A percentile compares a stretch with the other conserved stretches of the same genome.
Evolutionary conservation across 2,797 vertebrate species (phyloP).

Genomic region (Dermochelys coriacea): DNA sequence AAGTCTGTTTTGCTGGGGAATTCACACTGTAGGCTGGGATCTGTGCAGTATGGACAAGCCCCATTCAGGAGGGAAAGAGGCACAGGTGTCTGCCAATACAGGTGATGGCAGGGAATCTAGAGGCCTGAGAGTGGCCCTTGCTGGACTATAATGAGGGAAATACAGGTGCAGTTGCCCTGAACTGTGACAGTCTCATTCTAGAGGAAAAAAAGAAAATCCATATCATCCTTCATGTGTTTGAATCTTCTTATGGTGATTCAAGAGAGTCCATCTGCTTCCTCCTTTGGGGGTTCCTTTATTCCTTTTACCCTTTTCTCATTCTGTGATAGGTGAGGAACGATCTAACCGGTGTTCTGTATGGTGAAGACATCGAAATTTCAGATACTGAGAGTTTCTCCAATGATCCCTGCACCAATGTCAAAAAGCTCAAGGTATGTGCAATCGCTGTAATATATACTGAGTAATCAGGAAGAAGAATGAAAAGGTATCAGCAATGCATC

Average conservation of each 20-base stretch:
- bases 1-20: not conserved
- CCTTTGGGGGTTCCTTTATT: conserved; percentile 27
- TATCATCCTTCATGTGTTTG: rapidly evolving
- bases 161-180: not conserved
- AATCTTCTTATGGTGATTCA: not conserved
- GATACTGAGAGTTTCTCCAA: conserved; percentile 99
- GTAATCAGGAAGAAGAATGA: not conserved
- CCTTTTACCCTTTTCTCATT: conserved; percentile 64
- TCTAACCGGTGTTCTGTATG: conserved; percentile 95
- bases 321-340: conserved; percentile 95
- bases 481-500: not conserved
- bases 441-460: not conserved
- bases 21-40: not conserved
- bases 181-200: not conserved
- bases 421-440: conserved; percentile 95
- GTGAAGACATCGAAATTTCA: conserved; percentile 96
- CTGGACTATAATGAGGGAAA: not conserved
- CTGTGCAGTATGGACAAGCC: not conserved
- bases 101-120: not conserved
- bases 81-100: not conserved
- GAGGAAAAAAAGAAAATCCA: not conserved
- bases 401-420: conserved; percentile 97
- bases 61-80: not conserved
- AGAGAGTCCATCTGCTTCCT: not conserved
- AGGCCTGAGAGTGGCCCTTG: not conserved